phyloP scores from a whole-genome alignment of 1,140 invertebrate species.

The Zaprionus kolodkinae region DNA sequence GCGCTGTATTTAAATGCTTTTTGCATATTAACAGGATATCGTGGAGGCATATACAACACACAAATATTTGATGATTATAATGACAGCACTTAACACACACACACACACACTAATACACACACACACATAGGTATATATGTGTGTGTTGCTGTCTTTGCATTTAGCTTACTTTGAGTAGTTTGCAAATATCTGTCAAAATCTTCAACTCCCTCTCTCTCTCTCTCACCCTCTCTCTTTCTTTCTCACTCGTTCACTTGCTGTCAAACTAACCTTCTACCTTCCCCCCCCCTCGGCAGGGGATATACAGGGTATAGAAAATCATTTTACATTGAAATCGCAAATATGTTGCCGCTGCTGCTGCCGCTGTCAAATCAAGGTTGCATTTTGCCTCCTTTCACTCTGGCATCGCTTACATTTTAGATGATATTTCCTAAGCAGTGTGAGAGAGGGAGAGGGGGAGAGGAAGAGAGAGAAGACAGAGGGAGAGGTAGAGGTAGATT shows the following conservation, averaged over 20 bases:
- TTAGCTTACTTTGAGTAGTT: background rate
- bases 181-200: constrained; percentile 6
- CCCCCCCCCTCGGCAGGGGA: background rate
- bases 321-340: constrained; percentile 30
- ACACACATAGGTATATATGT: background rate
- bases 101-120: background rate
- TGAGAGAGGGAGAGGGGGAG: background rate
- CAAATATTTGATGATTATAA: constrained; percentile 57
- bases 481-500: background rate
- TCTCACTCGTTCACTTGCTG: background rate
- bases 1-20: constrained; percentile 59
- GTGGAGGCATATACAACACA: constrained; percentile 56
- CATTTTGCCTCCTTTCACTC: constrained; percentile 14
- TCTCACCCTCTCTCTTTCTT: too few relatives aligned
- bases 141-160: background rate
- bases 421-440: constrained; percentile 69
- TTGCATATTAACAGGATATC: constrained; percentile 41
- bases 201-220: background rate
- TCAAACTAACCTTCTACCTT: background rate
- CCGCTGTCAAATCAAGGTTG: constrained; percentile 62
- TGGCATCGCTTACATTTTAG: constrained; percentile 65
- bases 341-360: constrained; percentile 12
- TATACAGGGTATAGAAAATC: constrained; percentile 4
- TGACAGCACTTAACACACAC: constrained; percentile 43
- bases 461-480: background rate